Base-by-base conservation (phyloP, 2,113 vertebrate genomes). In the Tyrannus savana region DNA sequence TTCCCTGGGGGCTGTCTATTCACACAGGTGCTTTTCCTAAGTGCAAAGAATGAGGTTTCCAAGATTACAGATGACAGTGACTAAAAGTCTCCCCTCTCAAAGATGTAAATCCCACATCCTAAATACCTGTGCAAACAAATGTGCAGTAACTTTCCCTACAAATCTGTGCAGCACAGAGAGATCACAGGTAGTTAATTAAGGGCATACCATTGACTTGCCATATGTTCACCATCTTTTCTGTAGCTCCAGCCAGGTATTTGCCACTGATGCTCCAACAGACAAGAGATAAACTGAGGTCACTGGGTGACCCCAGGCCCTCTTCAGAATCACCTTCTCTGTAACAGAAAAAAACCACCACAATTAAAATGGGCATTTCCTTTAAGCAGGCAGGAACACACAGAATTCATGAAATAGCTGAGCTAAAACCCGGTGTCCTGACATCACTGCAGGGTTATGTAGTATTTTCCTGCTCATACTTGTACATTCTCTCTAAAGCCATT, bases 151-250 rank as follows among this genome's bases (percentile, higher is more conserved):
- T 33, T 90, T 28, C 37, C 31, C 27, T 10, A 42, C 21, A 56
- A 84, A 35, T 8, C 10, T 0, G 0, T 5, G 24, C 3, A 50
- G 2, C 22, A 30, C 19, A 3, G 35, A 30, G 14, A 0, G 8
- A 21, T n/a, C 47, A n/a, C 31, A 19, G 37, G 31, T 15, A 44
- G 11, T 3, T 22, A 44, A 10, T 3, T 22, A 28, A 64, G 24
- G n/a, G 56, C 97, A 66, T 98, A 99, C 99, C 99, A 49, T 99
- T 99, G 83, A 99, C 99, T 96, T 99, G 99, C 99, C 99, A 99
- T 87, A 99, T 99, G 98, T 99, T 99, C 92, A 99, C 99, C 97
- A 98, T 98, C 95, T 99, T 99, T 80, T 99, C 99, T 67, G 99
- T 98, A 79, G 99, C 99, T 25, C 99, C 99, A 67, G 99, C 99